Percentiles rank a stretch among this genome's conserved stretches.
These are phyloP conservation scores for Melieria picta DNA, from an alignment of 2,888 invertebrate genomes.

Conservation along the genomic window DNA sequence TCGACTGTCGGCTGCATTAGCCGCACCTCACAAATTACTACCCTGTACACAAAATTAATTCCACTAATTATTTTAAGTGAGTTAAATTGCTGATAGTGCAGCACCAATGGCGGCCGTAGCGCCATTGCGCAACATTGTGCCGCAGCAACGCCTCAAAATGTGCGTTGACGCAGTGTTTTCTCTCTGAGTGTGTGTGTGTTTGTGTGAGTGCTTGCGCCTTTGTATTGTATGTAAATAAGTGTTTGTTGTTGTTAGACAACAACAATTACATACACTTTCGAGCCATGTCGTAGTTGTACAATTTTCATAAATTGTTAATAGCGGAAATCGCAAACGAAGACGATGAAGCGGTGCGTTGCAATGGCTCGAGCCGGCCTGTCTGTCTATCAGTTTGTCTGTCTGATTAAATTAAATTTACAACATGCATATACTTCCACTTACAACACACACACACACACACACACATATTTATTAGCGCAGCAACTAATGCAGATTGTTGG, in stretches of 20 bases:
- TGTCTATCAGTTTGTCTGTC: neutral
- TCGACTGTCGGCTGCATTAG: too few relatives aligned
- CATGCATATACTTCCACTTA: neutral
- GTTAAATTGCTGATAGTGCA: constrained; percentile 22
- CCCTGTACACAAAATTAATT: constrained; percentile 36
- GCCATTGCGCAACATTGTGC: neutral
- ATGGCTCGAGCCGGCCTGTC: too few relatives aligned
- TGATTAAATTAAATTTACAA: constrained; percentile 36
- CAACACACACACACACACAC: neutral
- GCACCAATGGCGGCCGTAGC: too few relatives aligned
- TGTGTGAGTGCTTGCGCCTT: neutral
- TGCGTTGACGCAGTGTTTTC: too few relatives aligned
- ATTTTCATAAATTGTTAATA: constrained; percentile 36
- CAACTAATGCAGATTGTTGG: neutral
- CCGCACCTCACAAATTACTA: constrained; percentile 26
- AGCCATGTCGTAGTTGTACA: neutral
- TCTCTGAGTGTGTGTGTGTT: neutral
- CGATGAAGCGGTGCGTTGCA: neutral
- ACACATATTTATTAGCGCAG: neutral
- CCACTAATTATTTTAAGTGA: constrained; percentile 35
- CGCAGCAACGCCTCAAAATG: too few relatives aligned
- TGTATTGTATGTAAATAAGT: neutral
- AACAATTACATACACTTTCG: constrained; percentile 28
- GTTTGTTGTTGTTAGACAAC: constrained; percentile 25
- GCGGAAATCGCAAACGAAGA: constrained; percentile 11